Evolutionary conservation across 2,888 invertebrate genomes (phyloP), one percentile per base, ranked within the genome.

Genomic region (Acrocera orbiculus): DNA sequence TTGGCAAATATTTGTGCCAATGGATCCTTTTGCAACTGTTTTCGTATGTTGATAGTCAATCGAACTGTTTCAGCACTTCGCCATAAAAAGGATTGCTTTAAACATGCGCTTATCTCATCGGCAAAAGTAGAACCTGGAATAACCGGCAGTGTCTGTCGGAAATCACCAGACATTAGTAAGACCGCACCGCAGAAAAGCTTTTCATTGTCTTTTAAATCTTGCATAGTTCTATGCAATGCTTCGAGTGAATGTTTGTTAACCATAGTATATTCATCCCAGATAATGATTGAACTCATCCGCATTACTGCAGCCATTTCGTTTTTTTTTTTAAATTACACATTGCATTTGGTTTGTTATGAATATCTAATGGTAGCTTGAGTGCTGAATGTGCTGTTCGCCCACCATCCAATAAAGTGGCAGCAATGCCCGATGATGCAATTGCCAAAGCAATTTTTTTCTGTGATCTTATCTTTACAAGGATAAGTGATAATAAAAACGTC

Each of bases 81-180:
- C 37, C 40, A 37, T 16, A 41, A 32, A 17, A 10, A 16, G 10
- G 36, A 38, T 14, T 16, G 16, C 27, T 40, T 40, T 20, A 38
- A 28, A 23, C 34, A 40, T 7, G 35, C 38, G 13, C 38, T 36
- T 15, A 40, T 32, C 23, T 36, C 36, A 27, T 31, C 38, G 4
- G 30, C 42, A 7, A 32, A 20, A 10, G 44, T 45, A 10, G 38
- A 36, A 33, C 41, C 30, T 29, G 40, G 30, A 16, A 47, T 36
- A 16, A 50, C 47, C 39, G 49, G 48, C 25, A 51, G 37, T 39
- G 49, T 6, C n/a, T n/a, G n/a, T n/a, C n/a, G n/a, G n/a, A n/a
- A n/a, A n/a, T n/a, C n/a, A n/a, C n/a, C n/a, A n/a, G 44, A 27
- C 9, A 47, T 30, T 10, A 48, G 22, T 8, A 49, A 16, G 5